Percentiles rank a stretch among this genome's conserved stretches.
phyloP scores from a whole-genome alignment of 2,113 vertebrate genomes.

The Madoqua kirkii region DNA sequence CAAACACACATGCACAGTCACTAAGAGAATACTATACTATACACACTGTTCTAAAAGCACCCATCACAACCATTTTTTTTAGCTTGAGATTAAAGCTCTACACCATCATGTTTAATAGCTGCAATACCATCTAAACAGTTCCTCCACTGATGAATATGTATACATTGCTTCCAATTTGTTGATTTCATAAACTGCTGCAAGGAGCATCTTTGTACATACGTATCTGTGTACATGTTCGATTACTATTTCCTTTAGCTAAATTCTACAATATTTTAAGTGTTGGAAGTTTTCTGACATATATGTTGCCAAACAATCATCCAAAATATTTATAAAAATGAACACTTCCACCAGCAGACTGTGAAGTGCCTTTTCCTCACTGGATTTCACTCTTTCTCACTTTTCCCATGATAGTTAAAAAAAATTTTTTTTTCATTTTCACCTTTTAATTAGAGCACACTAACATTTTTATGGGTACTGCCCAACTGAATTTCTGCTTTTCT shows the following conservation, averaged over 20 bases:
- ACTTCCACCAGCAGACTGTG: background rate
- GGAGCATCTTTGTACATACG: background rate
- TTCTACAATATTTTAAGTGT: slow-evolving; percentile 37
- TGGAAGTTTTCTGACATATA: background rate
- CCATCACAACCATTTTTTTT: background rate
- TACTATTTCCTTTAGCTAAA: slow-evolving; percentile 30
- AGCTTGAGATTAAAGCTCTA: slow-evolving; percentile 28
- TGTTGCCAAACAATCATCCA: background rate
- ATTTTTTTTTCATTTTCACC: background rate
- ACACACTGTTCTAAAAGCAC: slow-evolving; percentile 9
- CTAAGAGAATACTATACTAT: background rate
- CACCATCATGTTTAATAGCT: slow-evolving; percentile 45
- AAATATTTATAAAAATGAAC: slow-evolving; percentile 12
- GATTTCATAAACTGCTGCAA: slow-evolving; percentile 37
- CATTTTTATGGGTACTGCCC: background rate
- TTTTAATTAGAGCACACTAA: background rate
- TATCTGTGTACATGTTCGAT: slow-evolving; percentile 6
- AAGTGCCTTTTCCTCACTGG: background rate
- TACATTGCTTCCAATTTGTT: slow-evolving; percentile 54
- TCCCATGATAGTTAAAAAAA: background rate
- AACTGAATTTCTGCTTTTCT: background rate
- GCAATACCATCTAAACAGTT: slow-evolving; percentile 42
- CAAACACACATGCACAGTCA: background rate
- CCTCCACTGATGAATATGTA: slow-evolving; percentile 29
- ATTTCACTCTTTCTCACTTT: background rate